Base-by-base conservation (phyloP, 2,113 vertebrate genomes). In the Cyphomyrus discorhynchus region DNA sequence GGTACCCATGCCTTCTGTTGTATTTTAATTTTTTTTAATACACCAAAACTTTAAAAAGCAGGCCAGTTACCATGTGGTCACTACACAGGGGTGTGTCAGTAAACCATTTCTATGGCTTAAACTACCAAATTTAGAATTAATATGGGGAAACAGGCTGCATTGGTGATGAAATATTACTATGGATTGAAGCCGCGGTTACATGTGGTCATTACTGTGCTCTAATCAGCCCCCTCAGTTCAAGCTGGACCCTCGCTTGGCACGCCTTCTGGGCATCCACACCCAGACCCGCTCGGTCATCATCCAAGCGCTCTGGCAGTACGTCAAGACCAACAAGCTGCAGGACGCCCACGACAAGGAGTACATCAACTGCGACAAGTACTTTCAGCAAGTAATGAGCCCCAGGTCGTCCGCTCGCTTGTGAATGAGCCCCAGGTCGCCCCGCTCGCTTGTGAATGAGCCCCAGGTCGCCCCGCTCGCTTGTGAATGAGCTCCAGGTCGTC, bases 331-430 rank as follows among this genome's bases (percentile, higher is more conserved):
- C 92, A 97, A 99, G 94, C 96, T 99, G 90, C 98, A 99, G 91
- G 98, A 99, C 93, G 98, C 97, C 1, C 98, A 99, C 0, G 98
- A 99, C 90, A 99, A 99, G 93, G 98, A 99, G 35, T 99, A 99
- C 94, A 99, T 99, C 94, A 99, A 98, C 91, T 99, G 98, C 5
- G 98, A 99, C 96, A 99, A 99, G 91, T 99, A 99, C 91, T 99
- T 99, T 94, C 98, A 99, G 93, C 98, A 99, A 98, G 98, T 99
- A 94, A 70, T 84, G 82, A 24, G 21, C 21, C 17, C 42, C 21
- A 21, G 9, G 0, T 24, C 17, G 5, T 3, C 46, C 80, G 2
- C 62, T 58, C 6, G 21, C 56, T 58, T 56, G 52, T 5, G 53
- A 58, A 24, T 24, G 21, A 45, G 42, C 42, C 42, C 42, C 42